Percentiles rank a stretch among this genome's conserved stretches.
phyloP scores from a whole-genome alignment of 2,797 vertebrate genomes.

The Choloepus didactylus region DNA sequence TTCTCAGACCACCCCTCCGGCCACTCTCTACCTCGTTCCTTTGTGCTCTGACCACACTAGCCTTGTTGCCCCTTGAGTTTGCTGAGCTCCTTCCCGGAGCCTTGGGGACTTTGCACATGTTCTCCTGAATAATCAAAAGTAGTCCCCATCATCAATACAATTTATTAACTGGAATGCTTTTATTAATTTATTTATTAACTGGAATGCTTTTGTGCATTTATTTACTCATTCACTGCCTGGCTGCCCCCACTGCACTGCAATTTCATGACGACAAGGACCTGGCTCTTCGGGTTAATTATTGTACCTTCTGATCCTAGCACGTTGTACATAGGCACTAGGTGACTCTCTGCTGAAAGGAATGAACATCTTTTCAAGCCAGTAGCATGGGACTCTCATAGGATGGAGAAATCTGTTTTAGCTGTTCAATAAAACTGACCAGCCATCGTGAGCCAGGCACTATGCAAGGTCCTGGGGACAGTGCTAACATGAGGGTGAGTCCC shows the following conservation, averaged over 20 bases:
- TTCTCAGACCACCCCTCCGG: background rate
- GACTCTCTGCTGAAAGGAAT: background rate
- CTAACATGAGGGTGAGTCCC: rapidly evolving
- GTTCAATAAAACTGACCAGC: too few species aligned
- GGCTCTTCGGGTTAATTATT: background rate
- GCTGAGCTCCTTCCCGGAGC: background rate
- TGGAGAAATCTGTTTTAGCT: background rate
- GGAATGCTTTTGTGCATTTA: background rate
- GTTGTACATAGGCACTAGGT: rapidly evolving
- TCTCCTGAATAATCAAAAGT: background rate
- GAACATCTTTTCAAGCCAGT: background rate
- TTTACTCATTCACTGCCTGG: background rate
- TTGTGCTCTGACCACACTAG: background rate
- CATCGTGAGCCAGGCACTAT: rapidly evolving
- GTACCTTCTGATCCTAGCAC: background rate
- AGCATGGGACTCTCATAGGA: rapidly evolving
- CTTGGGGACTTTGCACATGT: background rate
- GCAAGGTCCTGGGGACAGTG: background rate
- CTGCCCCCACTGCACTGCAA: background rate
- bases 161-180: background rate
- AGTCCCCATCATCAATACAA: background rate
- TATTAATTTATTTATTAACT: background rate
- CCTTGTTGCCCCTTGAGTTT: background rate
- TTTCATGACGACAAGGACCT: background rate
- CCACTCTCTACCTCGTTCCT: background rate